A percentile compares a stretch with the other conserved stretches of the same genome.
Conservation (phyloP, 2,888 invertebrate genomes). For the Physocephala rufipes region DNA sequence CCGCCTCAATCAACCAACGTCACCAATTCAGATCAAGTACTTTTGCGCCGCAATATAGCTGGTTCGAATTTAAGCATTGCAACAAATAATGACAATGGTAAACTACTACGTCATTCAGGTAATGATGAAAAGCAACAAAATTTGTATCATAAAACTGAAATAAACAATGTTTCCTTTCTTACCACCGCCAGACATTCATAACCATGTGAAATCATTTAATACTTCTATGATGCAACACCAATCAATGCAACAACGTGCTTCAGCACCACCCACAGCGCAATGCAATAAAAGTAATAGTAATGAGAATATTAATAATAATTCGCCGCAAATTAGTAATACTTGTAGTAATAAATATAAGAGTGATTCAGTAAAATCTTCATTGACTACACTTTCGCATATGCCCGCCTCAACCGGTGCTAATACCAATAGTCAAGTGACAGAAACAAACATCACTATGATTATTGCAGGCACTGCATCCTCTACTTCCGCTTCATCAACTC, state of each 20-base stretch:
- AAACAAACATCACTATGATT: slow-evolving; percentile 46
- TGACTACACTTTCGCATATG: slow-evolving; percentile 28
- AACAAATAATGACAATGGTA: background rate
- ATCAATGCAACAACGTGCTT: slow-evolving; percentile 46
- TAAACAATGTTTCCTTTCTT: background rate
- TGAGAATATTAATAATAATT: background rate
- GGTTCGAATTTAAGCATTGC: slow-evolving; percentile 44
- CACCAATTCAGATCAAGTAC: slow-evolving; percentile 50
- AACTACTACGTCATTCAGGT: slow-evolving; percentile 7
- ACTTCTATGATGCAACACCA: slow-evolving; percentile 33
- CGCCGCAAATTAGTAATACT: slow-evolving; percentile 5
- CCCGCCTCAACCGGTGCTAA: slow-evolving; percentile 39
- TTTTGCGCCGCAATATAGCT: slow-evolving; percentile 50
- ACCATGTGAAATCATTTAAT: slow-evolving; percentile 49
- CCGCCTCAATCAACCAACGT: slow-evolving; percentile 51
- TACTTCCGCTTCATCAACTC: slow-evolving; percentile 48
- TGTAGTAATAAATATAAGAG: slow-evolving; percentile 28
- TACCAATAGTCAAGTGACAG: slow-evolving; percentile 10
- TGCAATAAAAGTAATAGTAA: slow-evolving; percentile 20
- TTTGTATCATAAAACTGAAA: background rate
- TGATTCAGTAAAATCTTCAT: slow-evolving; percentile 34
- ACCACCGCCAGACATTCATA: slow-evolving; percentile 48
- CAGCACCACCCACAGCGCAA: slow-evolving; percentile 49
- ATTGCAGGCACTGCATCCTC: slow-evolving; percentile 51
- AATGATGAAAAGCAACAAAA: background rate